These are phyloP conservation scores for Papilio demoleus DNA, from an alignment of 2,888 invertebrate genomes.

Conservation along the genomic window DNA sequence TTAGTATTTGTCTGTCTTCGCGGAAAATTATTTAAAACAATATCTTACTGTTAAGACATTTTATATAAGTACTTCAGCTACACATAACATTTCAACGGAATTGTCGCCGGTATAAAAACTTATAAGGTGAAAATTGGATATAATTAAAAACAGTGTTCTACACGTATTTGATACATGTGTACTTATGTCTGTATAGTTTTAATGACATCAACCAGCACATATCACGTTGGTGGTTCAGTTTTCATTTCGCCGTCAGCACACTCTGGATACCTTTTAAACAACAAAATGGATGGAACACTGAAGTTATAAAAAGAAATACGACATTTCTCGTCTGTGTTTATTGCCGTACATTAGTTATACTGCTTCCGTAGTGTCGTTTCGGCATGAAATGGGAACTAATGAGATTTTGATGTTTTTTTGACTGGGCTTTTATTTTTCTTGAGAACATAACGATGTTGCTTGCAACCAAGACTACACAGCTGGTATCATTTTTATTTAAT, in stretches of 20 bases:
- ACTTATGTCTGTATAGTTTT: conserved; percentile 15
- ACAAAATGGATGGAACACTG: conserved; percentile 75
- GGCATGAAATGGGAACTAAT: conserved; percentile 83
- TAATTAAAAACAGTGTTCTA: not conserved
- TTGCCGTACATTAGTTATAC: conserved; percentile 83
- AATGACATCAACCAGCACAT: conserved; percentile 15
- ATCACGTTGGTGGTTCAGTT: conserved; percentile 31
- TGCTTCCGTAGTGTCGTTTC: conserved; percentile 82
- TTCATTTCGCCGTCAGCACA: conserved; percentile 59
- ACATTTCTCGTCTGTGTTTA: conserved; percentile 80
- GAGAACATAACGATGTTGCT: conserved; percentile 60
- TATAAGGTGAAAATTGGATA: not conserved
- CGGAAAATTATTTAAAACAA: not conserved
- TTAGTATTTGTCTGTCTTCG: not conserved
- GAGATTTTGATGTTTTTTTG: conserved; percentile 84
- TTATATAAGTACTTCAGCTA: too few relatives aligned
- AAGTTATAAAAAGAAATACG: conserved; percentile 83
- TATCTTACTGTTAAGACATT: too few relatives aligned
- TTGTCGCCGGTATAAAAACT: not conserved
- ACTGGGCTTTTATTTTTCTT: conserved; percentile 81
- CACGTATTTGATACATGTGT: too few relatives aligned
- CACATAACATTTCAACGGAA: too few relatives aligned
- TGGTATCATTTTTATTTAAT: conserved; percentile 28
- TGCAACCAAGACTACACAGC: conserved; percentile 30
- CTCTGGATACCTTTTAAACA: conserved; percentile 73